phyloP scores from a whole-genome alignment of 2,797 vertebrate species.

The Mastacembelus armatus region DNA sequence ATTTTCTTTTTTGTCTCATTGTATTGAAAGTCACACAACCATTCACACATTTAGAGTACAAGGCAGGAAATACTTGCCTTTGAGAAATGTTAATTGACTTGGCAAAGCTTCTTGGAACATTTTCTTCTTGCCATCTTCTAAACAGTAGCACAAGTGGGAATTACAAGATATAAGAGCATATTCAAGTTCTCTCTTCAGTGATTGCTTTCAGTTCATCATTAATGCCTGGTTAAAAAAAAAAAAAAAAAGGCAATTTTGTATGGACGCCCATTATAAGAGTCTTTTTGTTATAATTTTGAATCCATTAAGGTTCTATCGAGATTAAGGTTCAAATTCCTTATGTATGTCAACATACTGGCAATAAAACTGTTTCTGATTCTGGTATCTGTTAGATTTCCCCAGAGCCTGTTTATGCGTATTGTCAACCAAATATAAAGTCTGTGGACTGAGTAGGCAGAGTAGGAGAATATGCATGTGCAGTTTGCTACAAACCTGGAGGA shows the following conservation, averaged over 20 bases:
- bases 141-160: background rate
- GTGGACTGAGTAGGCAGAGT: background rate
- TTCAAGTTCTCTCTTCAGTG: background rate
- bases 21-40: background rate
- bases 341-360: no score
- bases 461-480: no score
- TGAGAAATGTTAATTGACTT: background rate
- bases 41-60: background rate
- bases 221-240: background rate
- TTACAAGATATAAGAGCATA: background rate
- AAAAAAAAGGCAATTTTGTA: no score
- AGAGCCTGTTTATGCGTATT: background rate
- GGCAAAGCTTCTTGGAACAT: background rate
- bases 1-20: background rate
- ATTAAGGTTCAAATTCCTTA: no score
- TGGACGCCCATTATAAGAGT: no score
- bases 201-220: background rate
- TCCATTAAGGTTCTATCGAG: no score
- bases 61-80: background rate
- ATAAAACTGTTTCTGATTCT: no score
- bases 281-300: background rate
- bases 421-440: background rate
- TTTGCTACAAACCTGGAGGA: background rate
- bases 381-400: background rate
- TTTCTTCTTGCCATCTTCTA: no score